Evolutionary conservation across 2,888 invertebrate species (phyloP), one percentile per base, ranked within the genome.

Genomic region (Pandemis corylana): DNA sequence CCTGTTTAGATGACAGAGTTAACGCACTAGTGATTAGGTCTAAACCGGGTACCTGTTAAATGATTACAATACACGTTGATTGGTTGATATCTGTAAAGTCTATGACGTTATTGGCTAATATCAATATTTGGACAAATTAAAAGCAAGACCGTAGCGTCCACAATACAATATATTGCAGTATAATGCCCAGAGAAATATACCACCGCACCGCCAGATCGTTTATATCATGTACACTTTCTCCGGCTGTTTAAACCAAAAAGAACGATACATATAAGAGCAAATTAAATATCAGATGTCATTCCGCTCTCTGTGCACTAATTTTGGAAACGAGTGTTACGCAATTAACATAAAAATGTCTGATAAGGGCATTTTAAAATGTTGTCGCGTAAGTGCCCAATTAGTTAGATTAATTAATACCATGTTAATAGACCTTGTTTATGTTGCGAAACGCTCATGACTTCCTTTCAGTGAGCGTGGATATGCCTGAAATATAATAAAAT

Each of bases 401-500:
- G 44, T 70, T 70, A 68, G 64, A 59, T 72, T 69, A 69, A 59
- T 72, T 69, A 69, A 74, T 65, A 66, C 42, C 59, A 65, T 69
- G 65, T 61, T 70, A 51, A 74, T 66, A 61, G 51, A 66, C 15
- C 42, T 73, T 64, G 63, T 41, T 65, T 69, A 46, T 46, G 44
- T 74, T 70, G 51, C 51, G 64, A 15, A 73, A 69, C 13, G 20
- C 28, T 65, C n/a, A 15, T 9, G 41, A 67, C 41, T 67, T 67
- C 28, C 67, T 41, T 69, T 41, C 56, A 68, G 5, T 84, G 83
- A 82, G 15, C 20, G 15, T n/a, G 15, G 2, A 20, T 78, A n/a
- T n/a, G 51, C 51, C 51, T 51, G 51, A 51, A 51, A 51, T 36
- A 36, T 36, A 36, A 36, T 36, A 36, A 36, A 36, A 36, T 36